Percentiles rank a stretch among this genome's conserved stretches.
phyloP scores from a whole-genome alignment of 2,113 vertebrate genomes.

The Theropithecus gelada region DNA sequence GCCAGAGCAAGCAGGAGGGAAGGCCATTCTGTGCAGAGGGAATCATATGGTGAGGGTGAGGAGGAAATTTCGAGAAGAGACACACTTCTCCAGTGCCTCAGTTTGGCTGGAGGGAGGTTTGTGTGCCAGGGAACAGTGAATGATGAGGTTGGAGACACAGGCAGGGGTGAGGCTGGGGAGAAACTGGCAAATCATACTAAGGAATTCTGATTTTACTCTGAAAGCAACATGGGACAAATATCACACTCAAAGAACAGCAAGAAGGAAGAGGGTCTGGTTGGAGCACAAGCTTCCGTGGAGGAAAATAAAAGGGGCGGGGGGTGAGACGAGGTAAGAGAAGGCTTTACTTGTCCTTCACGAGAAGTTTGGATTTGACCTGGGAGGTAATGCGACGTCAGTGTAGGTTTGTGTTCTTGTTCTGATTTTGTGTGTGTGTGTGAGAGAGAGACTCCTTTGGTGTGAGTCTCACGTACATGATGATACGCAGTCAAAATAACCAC shows the following conservation, averaged over 20 bases:
- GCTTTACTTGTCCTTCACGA: not conserved
- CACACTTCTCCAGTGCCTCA: fast-evolving
- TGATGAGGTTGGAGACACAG: not conserved
- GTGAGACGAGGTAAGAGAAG: not conserved
- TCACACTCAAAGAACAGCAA: not conserved
- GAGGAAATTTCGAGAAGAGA: not conserved
- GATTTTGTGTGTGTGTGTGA: not conserved
- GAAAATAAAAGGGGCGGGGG: not conserved
- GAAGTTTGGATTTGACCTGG: not conserved
- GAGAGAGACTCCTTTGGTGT: not conserved
- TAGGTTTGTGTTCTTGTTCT: not conserved
- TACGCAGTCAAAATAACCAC: not conserved
- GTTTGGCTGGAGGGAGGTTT: not conserved
- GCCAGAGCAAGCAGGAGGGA: not conserved
- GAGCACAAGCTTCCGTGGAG: not conserved
- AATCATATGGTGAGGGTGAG: not conserved
- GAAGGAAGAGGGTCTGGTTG: not conserved
- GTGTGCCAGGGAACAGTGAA: not conserved
- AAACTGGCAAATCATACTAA: not conserved
- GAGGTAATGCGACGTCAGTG: not conserved
- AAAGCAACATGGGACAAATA: fast-evolving
- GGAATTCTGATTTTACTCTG: not conserved
- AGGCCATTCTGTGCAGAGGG: not conserved
- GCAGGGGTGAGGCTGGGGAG: no score
- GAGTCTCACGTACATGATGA: not conserved